phyloP scores from a whole-genome alignment of 2,888 invertebrate genomes.

The Drosophila acutilabella region DNA sequence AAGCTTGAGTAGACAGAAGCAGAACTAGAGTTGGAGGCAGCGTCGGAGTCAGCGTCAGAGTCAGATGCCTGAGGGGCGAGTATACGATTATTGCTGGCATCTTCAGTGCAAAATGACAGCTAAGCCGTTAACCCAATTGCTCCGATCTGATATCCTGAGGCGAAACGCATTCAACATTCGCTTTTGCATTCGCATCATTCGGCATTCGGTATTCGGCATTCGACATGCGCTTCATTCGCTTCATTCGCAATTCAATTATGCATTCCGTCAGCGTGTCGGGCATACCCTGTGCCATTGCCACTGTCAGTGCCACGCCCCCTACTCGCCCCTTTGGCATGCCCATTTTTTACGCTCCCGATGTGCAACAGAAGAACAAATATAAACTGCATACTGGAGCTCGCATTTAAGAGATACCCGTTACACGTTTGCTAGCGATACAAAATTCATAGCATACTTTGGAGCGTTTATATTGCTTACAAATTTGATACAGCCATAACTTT shows the following conservation, averaged over 20 bases:
- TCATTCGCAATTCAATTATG: constrained; percentile 74
- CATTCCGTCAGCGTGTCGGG: constrained; percentile 68
- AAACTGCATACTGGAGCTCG: not conserved
- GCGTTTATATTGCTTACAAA: not conserved
- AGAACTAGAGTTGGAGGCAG: not conserved
- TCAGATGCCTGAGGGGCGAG: not conserved
- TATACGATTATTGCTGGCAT: constrained; percentile 6
- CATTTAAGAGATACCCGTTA: not conserved
- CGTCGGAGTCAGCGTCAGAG: no score
- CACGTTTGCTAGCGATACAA: not conserved
- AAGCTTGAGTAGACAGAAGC: no score
- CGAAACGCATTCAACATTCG: constrained; percentile 1
- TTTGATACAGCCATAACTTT: not conserved
- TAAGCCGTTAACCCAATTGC: constrained; percentile 27
- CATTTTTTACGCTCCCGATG: constrained; percentile 20
- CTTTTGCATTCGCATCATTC: constrained; percentile 35
- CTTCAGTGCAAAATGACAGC: constrained; percentile 31
- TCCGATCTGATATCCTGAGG: constrained; percentile 18
- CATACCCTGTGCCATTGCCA: constrained; percentile 16
- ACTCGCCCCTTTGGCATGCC: not conserved
- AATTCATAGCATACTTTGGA: not conserved
- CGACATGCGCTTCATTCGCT: constrained; percentile 33
- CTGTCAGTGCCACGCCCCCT: not conserved
- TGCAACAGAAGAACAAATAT: constrained; percentile 32
- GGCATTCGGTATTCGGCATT: constrained; percentile 38